A percentile compares a stretch with the other conserved stretches of the same genome.
phyloP scores from a whole-genome alignment of 2,113 vertebrate species.

The Hassar affinis region DNA sequence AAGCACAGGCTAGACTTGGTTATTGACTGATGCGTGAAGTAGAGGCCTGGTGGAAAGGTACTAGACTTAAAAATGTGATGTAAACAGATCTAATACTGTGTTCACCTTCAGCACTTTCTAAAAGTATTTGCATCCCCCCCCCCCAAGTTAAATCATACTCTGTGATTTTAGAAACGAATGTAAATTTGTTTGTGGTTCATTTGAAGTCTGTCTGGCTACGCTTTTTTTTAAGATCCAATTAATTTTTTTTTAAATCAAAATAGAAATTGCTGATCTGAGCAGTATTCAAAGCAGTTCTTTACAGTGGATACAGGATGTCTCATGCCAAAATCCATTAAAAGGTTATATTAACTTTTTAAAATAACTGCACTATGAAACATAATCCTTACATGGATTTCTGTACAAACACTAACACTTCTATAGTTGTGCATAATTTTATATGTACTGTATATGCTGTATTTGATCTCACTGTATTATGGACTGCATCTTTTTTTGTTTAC shows the following conservation, averaged over 20 bases:
- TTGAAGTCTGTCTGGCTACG: background rate
- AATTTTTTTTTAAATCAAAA: too few species aligned
- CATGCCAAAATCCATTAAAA: too few species aligned
- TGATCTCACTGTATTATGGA: constrained; percentile 42
- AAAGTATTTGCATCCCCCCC: constrained; percentile 1
- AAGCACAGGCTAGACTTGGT: background rate
- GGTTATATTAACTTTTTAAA: too few species aligned
- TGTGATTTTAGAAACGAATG: background rate
- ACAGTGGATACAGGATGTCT: too few species aligned
- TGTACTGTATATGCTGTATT: constrained; percentile 18
- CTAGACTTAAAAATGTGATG: background rate
- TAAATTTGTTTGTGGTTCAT: background rate
- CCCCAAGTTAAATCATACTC: background rate
- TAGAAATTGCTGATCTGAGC: too few species aligned
- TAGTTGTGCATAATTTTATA: constrained; percentile 33
- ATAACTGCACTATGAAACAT: background rate
- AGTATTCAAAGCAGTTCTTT: too few species aligned
- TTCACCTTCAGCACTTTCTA: constrained; percentile 10
- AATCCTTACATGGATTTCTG: background rate
- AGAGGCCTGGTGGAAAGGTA: too few species aligned
- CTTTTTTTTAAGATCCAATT: background rate
- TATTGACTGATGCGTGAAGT: background rate
- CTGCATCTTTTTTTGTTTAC: constrained; percentile 52
- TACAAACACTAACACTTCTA: constrained; percentile 8
- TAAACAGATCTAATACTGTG: background rate